Percentiles rank a stretch among this genome's conserved stretches.
Evolutionary conservation across 2,113 vertebrate genomes (phyloP).

Genomic region (Clupea harengus): DNA sequence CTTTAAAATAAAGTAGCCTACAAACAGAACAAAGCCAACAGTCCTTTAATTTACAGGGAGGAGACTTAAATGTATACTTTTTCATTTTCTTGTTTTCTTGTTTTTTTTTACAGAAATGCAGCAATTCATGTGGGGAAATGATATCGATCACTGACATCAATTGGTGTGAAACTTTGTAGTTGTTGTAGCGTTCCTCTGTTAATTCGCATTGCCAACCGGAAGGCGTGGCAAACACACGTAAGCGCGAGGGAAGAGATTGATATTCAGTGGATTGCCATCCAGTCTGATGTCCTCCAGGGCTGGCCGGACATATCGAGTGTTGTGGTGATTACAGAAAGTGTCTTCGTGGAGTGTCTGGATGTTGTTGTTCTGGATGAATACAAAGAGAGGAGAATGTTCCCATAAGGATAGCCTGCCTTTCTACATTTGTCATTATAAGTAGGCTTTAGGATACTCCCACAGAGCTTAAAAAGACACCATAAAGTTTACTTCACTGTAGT

Average conservation of each 20-base stretch:
- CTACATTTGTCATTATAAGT: not conserved
- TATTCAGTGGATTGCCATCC: slow-evolving; percentile 78
- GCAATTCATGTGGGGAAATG: not conserved
- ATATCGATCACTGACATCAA: not conserved
- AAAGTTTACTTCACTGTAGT: not conserved
- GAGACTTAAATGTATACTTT: not conserved
- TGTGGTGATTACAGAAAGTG: slow-evolving; percentile 70
- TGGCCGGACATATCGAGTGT: slow-evolving; percentile 63
- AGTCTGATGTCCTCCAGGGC: slow-evolving; percentile 78
- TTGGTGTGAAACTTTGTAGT: not conserved
- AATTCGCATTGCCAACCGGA: slow-evolving; percentile 68
- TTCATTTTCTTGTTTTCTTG: not conserved
- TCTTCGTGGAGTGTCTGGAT: slow-evolving; percentile 72
- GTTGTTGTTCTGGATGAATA: slow-evolving; percentile 73
- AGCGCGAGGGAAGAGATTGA: slow-evolving; percentile 69
- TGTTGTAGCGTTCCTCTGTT: slow-evolving; percentile 26
- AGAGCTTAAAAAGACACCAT: not conserved
- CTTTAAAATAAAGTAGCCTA: not conserved
- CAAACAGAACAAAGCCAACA: not conserved
- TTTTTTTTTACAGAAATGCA: not conserved
- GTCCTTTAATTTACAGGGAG: not conserved
- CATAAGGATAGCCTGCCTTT: not conserved
- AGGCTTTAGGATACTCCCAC: not conserved
- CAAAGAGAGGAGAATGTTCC: not conserved
- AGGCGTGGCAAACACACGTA: slow-evolving; percentile 79